A percentile compares a stretch with the other conserved stretches of the same genome.
phyloP scores from a whole-genome alignment of 2,113 vertebrate species.

The Gallinago undulata region DNA sequence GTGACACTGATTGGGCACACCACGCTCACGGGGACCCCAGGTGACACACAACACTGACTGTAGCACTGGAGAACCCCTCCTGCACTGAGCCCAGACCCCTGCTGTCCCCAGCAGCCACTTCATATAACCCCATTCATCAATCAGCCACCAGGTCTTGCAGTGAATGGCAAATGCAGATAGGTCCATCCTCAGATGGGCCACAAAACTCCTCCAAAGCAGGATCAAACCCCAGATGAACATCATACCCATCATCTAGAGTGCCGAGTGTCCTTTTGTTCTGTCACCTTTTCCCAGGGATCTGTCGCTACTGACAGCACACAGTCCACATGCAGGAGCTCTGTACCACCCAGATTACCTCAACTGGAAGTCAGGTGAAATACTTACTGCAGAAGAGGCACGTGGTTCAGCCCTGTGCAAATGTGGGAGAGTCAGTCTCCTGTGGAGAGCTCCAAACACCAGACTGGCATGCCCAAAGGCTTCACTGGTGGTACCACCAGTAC shows the following conservation, averaged over 20 bases:
- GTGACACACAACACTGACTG: not conserved
- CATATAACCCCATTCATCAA: not conserved
- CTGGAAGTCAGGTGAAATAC: not conserved
- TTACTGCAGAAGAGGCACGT: not conserved
- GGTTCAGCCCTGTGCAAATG: not conserved
- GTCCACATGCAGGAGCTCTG: not conserved
- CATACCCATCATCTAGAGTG: not conserved
- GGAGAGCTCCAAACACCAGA: not conserved
- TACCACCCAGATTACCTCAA: not conserved
- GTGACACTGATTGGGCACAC: rapidly evolving
- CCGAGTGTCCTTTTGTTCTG: not conserved
- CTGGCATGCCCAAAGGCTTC: not conserved
- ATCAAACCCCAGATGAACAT: rapidly evolving
- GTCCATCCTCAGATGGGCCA: not conserved
- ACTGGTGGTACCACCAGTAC: not conserved
- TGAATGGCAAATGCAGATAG: not conserved
- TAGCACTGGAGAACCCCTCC: not conserved
- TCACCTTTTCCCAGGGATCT: not conserved
- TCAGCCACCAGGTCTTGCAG: not conserved
- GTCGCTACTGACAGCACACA: rapidly evolving
- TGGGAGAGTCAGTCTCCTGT: not conserved
- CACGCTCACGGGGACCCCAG: rapidly evolving
- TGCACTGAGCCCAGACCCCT: not conserved
- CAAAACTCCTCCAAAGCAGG: not conserved
- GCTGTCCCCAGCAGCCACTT: not conserved